Conservation (phyloP, 2,797 vertebrate genomes). For the Gymnocypris eckloni region DNA sequence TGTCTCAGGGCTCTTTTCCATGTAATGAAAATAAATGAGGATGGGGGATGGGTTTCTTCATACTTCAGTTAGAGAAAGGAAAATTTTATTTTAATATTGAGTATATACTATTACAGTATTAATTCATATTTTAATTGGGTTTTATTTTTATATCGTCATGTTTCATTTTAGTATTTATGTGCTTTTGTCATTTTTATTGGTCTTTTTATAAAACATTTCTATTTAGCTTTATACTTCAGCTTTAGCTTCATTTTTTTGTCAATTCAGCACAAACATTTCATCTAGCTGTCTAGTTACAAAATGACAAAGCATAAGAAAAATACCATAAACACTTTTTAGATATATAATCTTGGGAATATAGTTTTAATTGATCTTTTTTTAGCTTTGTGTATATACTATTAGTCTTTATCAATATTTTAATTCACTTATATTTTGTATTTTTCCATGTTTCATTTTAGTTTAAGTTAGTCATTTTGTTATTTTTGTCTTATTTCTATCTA, state of each 20-base stretch:
- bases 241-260: too few relatives aligned
- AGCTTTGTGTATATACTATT: background rate
- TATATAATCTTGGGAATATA: too few relatives aligned
- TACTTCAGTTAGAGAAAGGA: background rate
- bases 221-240: background rate
- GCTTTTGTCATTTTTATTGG: background rate
- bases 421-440: background rate
- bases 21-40: background rate
- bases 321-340: too few relatives aligned
- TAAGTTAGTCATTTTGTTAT: background rate
- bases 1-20: background rate
- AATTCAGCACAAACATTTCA: too few relatives aligned
- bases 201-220: background rate
- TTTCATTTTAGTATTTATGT: background rate
- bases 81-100: background rate
- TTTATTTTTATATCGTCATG: background rate
- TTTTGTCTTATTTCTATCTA: background rate
- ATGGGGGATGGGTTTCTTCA: background rate
- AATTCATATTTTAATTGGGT: background rate
- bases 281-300: too few relatives aligned
- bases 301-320: too few relatives aligned
- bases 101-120: background rate
- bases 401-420: background rate
- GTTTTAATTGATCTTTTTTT: background rate
- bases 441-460: background rate